These are phyloP conservation scores for Pseudomyrmex sp. DNA, from an alignment of 1,140 invertebrate genomes.

Conservation along the genomic window DNA sequence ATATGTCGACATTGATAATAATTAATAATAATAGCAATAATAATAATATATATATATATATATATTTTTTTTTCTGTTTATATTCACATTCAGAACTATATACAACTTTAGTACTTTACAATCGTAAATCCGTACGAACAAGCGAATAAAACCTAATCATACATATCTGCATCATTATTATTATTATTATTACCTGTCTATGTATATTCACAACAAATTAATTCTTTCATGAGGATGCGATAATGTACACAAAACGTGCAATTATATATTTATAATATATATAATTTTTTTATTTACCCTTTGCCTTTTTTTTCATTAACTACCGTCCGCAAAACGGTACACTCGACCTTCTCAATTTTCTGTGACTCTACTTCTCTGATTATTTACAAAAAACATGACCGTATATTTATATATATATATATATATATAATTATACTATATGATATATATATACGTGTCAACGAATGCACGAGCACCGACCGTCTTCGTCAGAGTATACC, in stretches of 20 bases:
- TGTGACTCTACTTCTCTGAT: constrained; percentile 63
- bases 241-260: constrained; percentile 56
- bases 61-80: constrained; percentile 84
- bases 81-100: constrained; percentile 85
- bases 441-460: constrained; percentile 73
- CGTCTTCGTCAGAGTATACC: constrained; percentile 72
- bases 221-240: constrained; percentile 58
- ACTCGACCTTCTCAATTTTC: constrained; percentile 33
- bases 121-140: constrained; percentile 81
- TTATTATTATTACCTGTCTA: constrained; percentile 76
- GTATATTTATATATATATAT: constrained; percentile 73
- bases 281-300: constrained; percentile 44
- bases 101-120: constrained; percentile 84
- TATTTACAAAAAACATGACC: constrained; percentile 81
- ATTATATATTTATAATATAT: constrained; percentile 44
- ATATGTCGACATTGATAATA: constrained; percentile 61
- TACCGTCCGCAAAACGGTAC: constrained; percentile 30
- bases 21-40: constrained; percentile 70
- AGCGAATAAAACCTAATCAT: constrained; percentile 77
- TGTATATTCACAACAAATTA: constrained; percentile 81
- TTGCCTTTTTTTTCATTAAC: constrained; percentile 10
- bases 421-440: constrained; percentile 76
- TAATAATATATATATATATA: constrained; percentile 75
- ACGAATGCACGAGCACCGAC: constrained; percentile 79
- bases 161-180: constrained; percentile 76